A percentile compares a stretch with the other conserved stretches of the same genome.
Evolutionary conservation across 2,797 vertebrate species (phyloP).

Genomic region (Esox masquinongy): DNA sequence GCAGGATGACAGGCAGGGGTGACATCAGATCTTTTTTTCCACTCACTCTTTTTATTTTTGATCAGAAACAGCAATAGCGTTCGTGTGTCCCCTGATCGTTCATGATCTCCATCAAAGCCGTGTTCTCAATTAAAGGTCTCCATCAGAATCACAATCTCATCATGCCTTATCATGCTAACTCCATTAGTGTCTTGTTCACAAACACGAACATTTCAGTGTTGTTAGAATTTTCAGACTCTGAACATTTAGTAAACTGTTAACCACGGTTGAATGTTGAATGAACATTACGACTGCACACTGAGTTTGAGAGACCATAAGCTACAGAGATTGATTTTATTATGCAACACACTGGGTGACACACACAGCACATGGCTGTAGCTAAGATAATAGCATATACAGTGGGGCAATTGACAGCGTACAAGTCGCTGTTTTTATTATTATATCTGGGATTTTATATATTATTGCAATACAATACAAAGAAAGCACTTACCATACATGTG

Average conservation of each 20-base stretch:
- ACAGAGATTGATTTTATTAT: not conserved
- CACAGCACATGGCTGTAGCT: not conserved
- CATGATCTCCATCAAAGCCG: not conserved
- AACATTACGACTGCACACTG: not conserved
- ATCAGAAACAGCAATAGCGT: not conserved
- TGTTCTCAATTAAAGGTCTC: not conserved
- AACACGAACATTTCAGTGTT: not conserved
- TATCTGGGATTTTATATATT: slow-evolving; percentile 42
- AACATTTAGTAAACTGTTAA: not conserved
- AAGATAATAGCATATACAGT: slow-evolving; percentile 23
- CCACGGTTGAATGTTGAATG: not conserved
- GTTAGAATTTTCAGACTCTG: not conserved
- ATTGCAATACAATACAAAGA: slow-evolving; percentile 48
- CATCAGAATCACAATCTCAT: not conserved
- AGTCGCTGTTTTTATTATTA: slow-evolving; percentile 22
- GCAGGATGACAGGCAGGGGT: not conserved
- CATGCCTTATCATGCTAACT: not conserved
- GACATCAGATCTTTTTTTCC: not conserved
- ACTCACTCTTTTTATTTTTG: not conserved
- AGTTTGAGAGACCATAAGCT: not conserved
- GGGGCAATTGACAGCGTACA: slow-evolving; percentile 35
- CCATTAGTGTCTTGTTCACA: not conserved
- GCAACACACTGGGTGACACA: not conserved
- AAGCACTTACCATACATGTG: slow-evolving; percentile 63
- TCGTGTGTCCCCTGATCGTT: not conserved